These are phyloP conservation scores for Cassiopea xamachana DNA, from an alignment of 30 jellyfish, hydroid and myxozoan genomes.

Conservation along the genomic window DNA sequence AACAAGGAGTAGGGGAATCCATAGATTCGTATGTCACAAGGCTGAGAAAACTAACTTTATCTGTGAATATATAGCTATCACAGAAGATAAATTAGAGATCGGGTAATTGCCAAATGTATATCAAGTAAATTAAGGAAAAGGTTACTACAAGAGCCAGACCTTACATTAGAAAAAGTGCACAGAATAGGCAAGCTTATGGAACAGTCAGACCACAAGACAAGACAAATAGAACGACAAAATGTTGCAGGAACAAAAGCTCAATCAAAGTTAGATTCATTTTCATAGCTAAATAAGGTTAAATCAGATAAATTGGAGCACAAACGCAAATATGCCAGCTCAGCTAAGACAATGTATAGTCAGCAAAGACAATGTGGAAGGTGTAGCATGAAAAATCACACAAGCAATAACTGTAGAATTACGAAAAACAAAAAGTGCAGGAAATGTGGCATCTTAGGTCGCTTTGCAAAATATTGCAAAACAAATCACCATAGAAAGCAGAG, in stretches of 20 bases:
- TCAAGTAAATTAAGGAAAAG: too few species aligned
- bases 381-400: conserved; percentile 30
- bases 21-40: too few species aligned
- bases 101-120: too few species aligned
- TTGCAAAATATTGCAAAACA: conserved; percentile 8
- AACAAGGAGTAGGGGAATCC: too few species aligned
- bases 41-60: too few species aligned
- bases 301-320: conserved; percentile 17
- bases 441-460: conserved; percentile 45
- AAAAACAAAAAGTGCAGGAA: conserved; percentile 43
- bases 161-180: conserved; percentile 34
- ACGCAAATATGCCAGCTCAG: conserved; percentile 1
- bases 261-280: conserved; percentile 10
- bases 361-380: conserved; percentile 58
- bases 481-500: background rate
- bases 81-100: too few species aligned
- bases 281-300: conserved; percentile 10
- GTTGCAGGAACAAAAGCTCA: conserved; percentile 52
- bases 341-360: background rate
- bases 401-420: conserved; percentile 43
- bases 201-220: conserved; percentile 41
- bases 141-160: conserved; percentile 43
- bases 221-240: conserved; percentile 38
- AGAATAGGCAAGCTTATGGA: conserved; percentile 59
- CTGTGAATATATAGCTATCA: too few species aligned